Base-by-base conservation (phyloP, 2,888 invertebrate genomes). In the Fragum whitleyi region DNA sequence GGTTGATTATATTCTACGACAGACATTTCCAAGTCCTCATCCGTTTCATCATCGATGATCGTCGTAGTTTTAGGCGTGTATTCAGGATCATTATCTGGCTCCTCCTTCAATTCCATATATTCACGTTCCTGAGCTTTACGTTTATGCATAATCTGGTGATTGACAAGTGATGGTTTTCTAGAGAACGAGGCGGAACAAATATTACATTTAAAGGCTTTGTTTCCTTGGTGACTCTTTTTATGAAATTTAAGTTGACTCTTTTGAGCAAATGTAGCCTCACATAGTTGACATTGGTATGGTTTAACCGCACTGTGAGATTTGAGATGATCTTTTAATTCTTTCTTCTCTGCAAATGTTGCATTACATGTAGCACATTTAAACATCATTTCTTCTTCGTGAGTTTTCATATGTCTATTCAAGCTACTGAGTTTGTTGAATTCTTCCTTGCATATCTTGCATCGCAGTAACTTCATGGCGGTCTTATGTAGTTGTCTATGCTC, bases 211-310 rank as follows among this genome's bases (percentile, higher is more conserved):
- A 36, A 65, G 32, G 39, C 42, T 19, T 42, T 65, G 26, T 42
- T 32, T 1, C 65, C 65, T 21, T 42, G n/a, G 65, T 65, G 65
- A 42, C 65, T 65, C 42, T 65, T 65, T n/a, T 21, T 19, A 26
- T 65, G 65, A 23, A 65, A 65, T 26, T 65, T 65, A n/a, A 65
- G 39, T 21, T 65, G 65, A 23, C 65, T 26, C 36, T 65, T 65
- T 39, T 65, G 65, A n/a, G 65, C 65, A 65, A 65, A 65, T 2
- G 65, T 32, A 1, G 65, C 65, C 2, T 65, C 65, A 65, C 65
- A 65, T 14, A 42, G 39, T 11, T 42, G 23, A 26, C 65, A 65
- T 14, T 39, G 23, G 23, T 42, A 65, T n/a, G 65, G 65, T n/a
- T 65, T 65, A 3, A 39, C 26, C 7, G 26, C n/a, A 23, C 23